A percentile compares a stretch with the other conserved stretches of the same genome.
Conservation (phyloP, 2,888 invertebrate species). For the Teleiodes luculella region DNA sequence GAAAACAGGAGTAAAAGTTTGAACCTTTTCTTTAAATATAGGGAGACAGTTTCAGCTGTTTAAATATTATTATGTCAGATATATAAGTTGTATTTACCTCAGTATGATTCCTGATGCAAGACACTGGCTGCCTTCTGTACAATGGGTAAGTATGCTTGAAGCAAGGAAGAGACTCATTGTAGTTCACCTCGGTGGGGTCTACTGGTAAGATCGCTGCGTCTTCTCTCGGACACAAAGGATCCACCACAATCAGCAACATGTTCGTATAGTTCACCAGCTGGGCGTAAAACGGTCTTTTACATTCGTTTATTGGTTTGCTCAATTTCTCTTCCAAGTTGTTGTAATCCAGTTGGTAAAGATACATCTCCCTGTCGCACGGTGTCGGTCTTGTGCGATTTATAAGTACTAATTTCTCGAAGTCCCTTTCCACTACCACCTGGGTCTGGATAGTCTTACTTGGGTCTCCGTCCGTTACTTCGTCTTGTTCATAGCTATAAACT, state of each 20-base stretch:
- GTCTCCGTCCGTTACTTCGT: slow-evolving; percentile 64
- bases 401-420: slow-evolving; percentile 81
- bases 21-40: too few species aligned
- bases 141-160: slow-evolving; percentile 77
- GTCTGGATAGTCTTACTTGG: too few species aligned
- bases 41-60: too few species aligned
- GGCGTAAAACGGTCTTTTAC: slow-evolving; percentile 82
- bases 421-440: slow-evolving; percentile 75
- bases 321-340: slow-evolving; percentile 70
- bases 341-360: slow-evolving; percentile 74
- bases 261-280: slow-evolving; percentile 87
- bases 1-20: too few species aligned
- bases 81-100: slow-evolving; percentile 76
- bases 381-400: slow-evolving; percentile 89
- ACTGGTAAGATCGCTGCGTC: slow-evolving; percentile 63
- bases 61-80: background rate
- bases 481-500: slow-evolving; percentile 70
- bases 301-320: slow-evolving; percentile 61
- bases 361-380: slow-evolving; percentile 89
- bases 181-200: slow-evolving; percentile 68
- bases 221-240: slow-evolving; percentile 78
- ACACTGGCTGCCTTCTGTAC: slow-evolving; percentile 82
- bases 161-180: slow-evolving; percentile 82
- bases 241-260: slow-evolving; percentile 87
- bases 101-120: slow-evolving; percentile 86